These are phyloP conservation scores for Timema cristinae DNA, from an alignment of 2,888 invertebrate genomes.

Conservation along the genomic window DNA sequence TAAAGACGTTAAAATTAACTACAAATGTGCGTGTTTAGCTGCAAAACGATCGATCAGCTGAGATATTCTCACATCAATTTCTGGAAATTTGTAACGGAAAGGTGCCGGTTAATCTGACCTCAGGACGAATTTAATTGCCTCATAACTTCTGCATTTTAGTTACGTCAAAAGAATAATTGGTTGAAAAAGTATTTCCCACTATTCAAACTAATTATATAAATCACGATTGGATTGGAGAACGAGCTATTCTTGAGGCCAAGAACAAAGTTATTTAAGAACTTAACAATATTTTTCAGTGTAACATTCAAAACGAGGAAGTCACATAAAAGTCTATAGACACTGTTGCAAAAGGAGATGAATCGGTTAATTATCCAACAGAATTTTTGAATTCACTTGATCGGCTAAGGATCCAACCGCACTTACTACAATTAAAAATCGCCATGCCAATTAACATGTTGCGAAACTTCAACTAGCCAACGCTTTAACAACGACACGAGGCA, in stretches of 20 bases:
- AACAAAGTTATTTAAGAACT: slow-evolving; percentile 12
- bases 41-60: no score
- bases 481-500: slow-evolving; percentile 36
- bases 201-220: slow-evolving; percentile 19
- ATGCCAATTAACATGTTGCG: slow-evolving; percentile 28
- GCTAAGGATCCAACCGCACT: slow-evolving; percentile 21
- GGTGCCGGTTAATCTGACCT: no score
- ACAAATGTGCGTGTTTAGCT: not conserved
- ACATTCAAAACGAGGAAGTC: slow-evolving; percentile 21
- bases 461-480: slow-evolving; percentile 31
- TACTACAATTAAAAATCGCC: slow-evolving; percentile 34
- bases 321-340: slow-evolving; percentile 26
- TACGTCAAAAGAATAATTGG: slow-evolving; percentile 23
- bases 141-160: no score
- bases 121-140: no score
- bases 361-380: slow-evolving; percentile 32
- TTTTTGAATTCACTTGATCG: slow-evolving; percentile 36
- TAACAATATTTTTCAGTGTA: slow-evolving; percentile 18
- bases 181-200: slow-evolving; percentile 18
- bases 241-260: slow-evolving; percentile 14
- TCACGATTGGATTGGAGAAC: slow-evolving; percentile 1
- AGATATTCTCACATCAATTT: no score
- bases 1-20: no score
- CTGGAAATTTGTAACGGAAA: no score
- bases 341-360: slow-evolving; percentile 24